Percentiles rank a stretch among this genome's conserved stretches.
phyloP scores from a whole-genome alignment of 2,113 vertebrate genomes.

The Protobothrops mucrosquamatus region DNA sequence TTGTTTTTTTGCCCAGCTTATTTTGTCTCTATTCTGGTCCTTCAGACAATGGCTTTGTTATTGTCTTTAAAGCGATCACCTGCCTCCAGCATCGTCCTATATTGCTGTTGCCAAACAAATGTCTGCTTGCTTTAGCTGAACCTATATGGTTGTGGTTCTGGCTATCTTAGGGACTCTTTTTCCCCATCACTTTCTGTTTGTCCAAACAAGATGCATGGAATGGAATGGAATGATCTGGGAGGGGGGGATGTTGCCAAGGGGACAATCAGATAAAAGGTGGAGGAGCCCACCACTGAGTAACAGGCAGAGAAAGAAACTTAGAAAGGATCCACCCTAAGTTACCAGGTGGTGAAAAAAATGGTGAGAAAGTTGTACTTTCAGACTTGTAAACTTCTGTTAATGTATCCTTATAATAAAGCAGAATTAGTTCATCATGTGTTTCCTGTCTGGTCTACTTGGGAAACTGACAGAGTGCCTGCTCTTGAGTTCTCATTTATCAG shows the following conservation, averaged over 20 bases:
- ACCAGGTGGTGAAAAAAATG: neutral
- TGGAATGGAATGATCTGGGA: neutral
- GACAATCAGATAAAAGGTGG: neutral
- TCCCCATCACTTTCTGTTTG: neutral
- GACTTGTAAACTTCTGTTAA: neutral
- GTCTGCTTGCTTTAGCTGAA: neutral
- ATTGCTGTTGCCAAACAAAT: neutral
- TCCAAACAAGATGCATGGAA: neutral
- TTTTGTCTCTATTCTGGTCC: neutral
- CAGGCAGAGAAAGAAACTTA: no score
- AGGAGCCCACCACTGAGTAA: neutral
- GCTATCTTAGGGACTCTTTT: neutral
- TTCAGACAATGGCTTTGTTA: neutral
- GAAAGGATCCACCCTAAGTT: no score
- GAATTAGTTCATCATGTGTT: neutral
- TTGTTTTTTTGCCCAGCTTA: neutral
- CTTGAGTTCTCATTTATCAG: neutral
- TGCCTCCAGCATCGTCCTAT: neutral
- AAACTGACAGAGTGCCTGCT: neutral
- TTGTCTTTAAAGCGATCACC: neutral
- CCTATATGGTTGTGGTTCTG: neutral
- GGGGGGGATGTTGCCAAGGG: neutral
- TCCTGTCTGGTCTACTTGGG: neutral
- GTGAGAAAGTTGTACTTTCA: neutral
- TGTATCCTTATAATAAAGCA: neutral